Percentiles rank a stretch among this genome's conserved stretches.
Conservation (phyloP, 2,888 invertebrate species). For the Andrena minutula region DNA sequence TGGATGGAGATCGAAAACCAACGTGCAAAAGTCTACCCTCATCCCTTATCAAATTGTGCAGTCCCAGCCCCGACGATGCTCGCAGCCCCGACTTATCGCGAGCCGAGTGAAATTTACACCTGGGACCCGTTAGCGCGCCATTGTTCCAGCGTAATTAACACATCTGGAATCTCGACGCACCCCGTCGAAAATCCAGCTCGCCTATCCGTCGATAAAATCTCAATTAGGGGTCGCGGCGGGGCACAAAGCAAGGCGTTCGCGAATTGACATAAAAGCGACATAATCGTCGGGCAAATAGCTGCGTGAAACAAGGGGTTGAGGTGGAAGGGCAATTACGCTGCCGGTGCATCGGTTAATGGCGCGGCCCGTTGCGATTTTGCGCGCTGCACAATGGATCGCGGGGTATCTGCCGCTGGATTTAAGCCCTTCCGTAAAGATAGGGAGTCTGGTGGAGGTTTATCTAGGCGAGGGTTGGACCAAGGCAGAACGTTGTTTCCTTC, state of each 20-base stretch:
- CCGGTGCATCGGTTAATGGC: slow-evolving; percentile 74
- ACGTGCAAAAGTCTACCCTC: no score
- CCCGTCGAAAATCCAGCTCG: slow-evolving; percentile 37
- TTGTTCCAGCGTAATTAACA: slow-evolving; percentile 45
- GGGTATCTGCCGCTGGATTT: slow-evolving; percentile 63
- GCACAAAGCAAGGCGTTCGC: slow-evolving; percentile 53
- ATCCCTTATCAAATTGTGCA: no score
- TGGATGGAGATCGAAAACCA: no score
- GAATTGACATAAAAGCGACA: slow-evolving; percentile 69
- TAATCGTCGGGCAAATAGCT: slow-evolving; percentile 78
- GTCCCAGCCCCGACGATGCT: neutral
- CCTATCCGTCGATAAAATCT: slow-evolving; percentile 73
- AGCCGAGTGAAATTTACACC: slow-evolving; percentile 5
- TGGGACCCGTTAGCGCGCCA: slow-evolving; percentile 8
- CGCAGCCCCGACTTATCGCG: neutral
- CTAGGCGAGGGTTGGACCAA: slow-evolving; percentile 33
- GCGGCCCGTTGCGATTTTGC: slow-evolving; percentile 68
- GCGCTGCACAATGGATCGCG: slow-evolving; percentile 59
- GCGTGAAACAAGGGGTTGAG: slow-evolving; percentile 67
- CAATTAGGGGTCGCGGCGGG: slow-evolving; percentile 69
- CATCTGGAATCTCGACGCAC: slow-evolving; percentile 18
- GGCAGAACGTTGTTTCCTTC: slow-evolving; percentile 32
- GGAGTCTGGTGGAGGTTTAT: slow-evolving; percentile 49
- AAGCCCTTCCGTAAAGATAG: slow-evolving; percentile 65
- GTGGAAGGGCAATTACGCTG: slow-evolving; percentile 67